phyloP scores from a whole-genome alignment of 2,888 invertebrate genomes.

The Tetropium fuscum region DNA sequence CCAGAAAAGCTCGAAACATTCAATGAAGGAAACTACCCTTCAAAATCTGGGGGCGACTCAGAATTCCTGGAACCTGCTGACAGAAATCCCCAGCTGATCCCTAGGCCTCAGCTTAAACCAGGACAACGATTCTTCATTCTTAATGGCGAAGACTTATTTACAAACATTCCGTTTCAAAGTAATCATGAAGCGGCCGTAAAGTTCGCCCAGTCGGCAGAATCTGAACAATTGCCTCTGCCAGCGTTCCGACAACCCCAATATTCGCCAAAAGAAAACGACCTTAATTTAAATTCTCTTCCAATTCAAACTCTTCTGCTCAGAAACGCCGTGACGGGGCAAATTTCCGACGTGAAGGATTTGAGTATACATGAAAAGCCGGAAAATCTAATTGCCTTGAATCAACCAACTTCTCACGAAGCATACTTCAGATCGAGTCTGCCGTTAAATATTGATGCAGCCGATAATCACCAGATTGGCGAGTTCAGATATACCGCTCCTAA shows the following conservation, averaged over 20 bases:
- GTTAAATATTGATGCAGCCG: conserved; percentile 16
- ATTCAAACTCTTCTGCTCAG: conserved; percentile 47
- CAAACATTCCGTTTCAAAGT: conserved; percentile 35
- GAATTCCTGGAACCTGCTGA: conserved; percentile 52
- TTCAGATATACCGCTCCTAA: conserved; percentile 43
- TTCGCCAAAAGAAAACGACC: conserved; percentile 26
- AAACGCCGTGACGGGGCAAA: conserved; percentile 39
- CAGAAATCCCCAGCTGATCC: conserved; percentile 42
- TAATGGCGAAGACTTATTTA: conserved; percentile 68
- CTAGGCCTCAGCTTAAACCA: conserved; percentile 51
- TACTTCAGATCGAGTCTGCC: conserved; percentile 32
- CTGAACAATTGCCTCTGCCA: conserved; percentile 11
- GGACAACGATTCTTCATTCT: conserved; percentile 72
- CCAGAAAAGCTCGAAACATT: conserved; percentile 63
- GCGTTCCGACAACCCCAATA: conserved; percentile 31
- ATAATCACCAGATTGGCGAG: conserved; percentile 33
- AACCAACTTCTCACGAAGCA: conserved; percentile 41
- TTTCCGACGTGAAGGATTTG: conserved; percentile 32
- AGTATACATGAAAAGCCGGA: conserved; percentile 31
- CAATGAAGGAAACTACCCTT: conserved; percentile 51
- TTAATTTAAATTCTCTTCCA: conserved; percentile 34
- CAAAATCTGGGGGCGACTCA: conserved; percentile 44
- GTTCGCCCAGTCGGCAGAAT: conserved; percentile 30
- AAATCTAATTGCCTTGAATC: conserved; percentile 47
- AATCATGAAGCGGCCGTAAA: conserved; percentile 35